A percentile compares a stretch with the other conserved stretches of the same genome.
Conservation (phyloP, 1,140 invertebrate species). For the Lutraria rhynchaena region DNA sequence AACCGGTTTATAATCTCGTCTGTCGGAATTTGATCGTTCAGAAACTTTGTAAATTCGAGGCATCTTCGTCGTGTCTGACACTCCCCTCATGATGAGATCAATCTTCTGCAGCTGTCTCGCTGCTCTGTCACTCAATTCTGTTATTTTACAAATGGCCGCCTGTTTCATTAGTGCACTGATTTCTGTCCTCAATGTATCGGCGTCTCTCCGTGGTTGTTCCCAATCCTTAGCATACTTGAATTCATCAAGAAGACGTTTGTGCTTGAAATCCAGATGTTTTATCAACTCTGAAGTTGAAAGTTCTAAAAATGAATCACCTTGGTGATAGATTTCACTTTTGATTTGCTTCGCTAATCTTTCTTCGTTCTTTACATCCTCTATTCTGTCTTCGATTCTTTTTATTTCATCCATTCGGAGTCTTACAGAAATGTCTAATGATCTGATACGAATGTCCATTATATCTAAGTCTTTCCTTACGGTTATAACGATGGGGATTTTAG, state of each 20-base stretch:
- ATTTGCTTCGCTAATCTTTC: slow-evolving; percentile 25
- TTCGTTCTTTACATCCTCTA: slow-evolving; percentile 35
- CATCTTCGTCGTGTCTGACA: slow-evolving; percentile 29
- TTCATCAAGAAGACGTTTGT: slow-evolving; percentile 19
- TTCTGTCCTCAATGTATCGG: slow-evolving; percentile 39
- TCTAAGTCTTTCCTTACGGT: slow-evolving; percentile 49
- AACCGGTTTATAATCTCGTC: neutral
- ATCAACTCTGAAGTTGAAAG: slow-evolving; percentile 28
- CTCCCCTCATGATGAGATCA: slow-evolving; percentile 55
- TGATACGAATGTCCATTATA: slow-evolving; percentile 53
- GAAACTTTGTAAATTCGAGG: slow-evolving; percentile 49
- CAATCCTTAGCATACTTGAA: slow-evolving; percentile 40
- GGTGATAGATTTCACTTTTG: slow-evolving; percentile 47
- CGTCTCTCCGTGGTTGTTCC: slow-evolving; percentile 47
- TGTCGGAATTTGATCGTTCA: slow-evolving; percentile 26
- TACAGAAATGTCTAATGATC: slow-evolving; percentile 41
- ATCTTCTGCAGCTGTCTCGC: slow-evolving; percentile 56
- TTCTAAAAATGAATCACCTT: slow-evolving; percentile 54
- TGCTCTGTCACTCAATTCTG: slow-evolving; percentile 30
- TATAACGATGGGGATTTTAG: slow-evolving; percentile 17
- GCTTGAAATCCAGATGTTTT: slow-evolving; percentile 45
- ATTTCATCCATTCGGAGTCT: slow-evolving; percentile 50
- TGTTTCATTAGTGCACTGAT: slow-evolving; percentile 49
- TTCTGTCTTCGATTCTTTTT: slow-evolving; percentile 46
- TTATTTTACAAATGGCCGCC: slow-evolving; percentile 43